Base-by-base conservation (phyloP, 2,113 vertebrate genomes). In the Cygnus buccinator region DNA sequence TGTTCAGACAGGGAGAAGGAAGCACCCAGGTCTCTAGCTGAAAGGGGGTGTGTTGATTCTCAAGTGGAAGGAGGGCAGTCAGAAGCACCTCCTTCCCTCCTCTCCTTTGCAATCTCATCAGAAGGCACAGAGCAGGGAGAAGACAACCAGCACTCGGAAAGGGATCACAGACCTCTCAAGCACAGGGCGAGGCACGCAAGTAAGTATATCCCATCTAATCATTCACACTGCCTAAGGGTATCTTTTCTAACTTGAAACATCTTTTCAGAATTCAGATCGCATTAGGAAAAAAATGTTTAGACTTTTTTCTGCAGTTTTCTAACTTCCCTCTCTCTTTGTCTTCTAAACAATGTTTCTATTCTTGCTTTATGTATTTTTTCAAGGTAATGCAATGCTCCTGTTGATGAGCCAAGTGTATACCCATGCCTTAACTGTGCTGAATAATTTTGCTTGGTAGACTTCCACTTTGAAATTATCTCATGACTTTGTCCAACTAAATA, bases 121-220 rank as follows among this genome's bases (percentile, higher is more conserved):
- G 98, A 99, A 98, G 98, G 98, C 98, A 97, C 98, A 66, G 98
- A 97, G 97, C 98, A 95, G 97, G 97, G 97, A 97, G 98, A 99
- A 94, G 98, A 98, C 90, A 97, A 98, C 96, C 98, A 98, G 66
- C 98, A 98, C 93, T 98, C 95, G 0, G 99, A 98, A 94, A 98
- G 94, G 91, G 99, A 99, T 94, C 98, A 96, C 91, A 98, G 98
- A 98, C 99, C 99, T 92, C 98, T 98, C 98, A 99, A 99, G 97
- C 99, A 99, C 98, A 98, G 98, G 82, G 98, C 99, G 0, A 98
- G 97, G 87, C 99, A 99, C 97, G 98, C 99, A 95, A 98, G 99
- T 99, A 98, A 99, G 99, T 99, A 97, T 90, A 78, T 63, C 55
- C 52, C 58, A 63, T 59, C 80, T 91, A 39, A 94, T 28, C 2